These are phyloP conservation scores for Ormyrus labotus DNA, from an alignment of 2,888 invertebrate genomes.

Conservation along the genomic window DNA sequence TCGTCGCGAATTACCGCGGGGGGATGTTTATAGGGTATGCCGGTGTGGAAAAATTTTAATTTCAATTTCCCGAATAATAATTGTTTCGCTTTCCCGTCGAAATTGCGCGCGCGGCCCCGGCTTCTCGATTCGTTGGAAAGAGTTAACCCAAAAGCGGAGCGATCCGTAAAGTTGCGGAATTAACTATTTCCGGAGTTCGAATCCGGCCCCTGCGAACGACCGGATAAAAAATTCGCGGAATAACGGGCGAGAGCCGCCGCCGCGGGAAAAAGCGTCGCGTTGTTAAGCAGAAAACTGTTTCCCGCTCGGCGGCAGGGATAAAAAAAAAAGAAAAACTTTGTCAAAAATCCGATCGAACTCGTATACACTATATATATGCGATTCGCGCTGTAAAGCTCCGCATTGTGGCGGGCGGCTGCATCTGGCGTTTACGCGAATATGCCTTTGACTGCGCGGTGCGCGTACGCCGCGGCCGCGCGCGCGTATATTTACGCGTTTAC, in stretches of 20 bases:
- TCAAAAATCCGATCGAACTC: too few species aligned
- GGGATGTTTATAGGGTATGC: too few species aligned
- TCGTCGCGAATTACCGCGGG: too few species aligned
- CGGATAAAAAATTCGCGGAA: neutral
- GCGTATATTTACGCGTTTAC: constrained; percentile 38
- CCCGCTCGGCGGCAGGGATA: too few species aligned
- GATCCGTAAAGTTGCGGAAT: constrained; percentile 10
- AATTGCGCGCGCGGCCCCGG: neutral
- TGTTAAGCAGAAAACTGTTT: too few species aligned
- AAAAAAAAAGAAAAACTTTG: too few species aligned
- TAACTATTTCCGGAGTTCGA: constrained; percentile 8
- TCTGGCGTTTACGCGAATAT: constrained; percentile 26
- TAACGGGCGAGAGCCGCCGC: too few species aligned
- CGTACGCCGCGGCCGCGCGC: neutral
- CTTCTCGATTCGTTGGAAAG: neutral
- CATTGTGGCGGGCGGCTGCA: neutral
- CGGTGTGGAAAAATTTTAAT: too few species aligned
- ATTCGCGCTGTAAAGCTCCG: too few species aligned
- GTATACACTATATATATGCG: too few species aligned
- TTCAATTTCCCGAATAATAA: too few species aligned
- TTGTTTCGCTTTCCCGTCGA: neutral
- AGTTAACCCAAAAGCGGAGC: neutral
- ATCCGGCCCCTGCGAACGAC: neutral
- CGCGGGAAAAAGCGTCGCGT: too few species aligned
- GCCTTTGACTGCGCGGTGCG: constrained; percentile 5